Conservation (phyloP, 2,888 invertebrate genomes). For the Metacarcinus magister region DNA sequence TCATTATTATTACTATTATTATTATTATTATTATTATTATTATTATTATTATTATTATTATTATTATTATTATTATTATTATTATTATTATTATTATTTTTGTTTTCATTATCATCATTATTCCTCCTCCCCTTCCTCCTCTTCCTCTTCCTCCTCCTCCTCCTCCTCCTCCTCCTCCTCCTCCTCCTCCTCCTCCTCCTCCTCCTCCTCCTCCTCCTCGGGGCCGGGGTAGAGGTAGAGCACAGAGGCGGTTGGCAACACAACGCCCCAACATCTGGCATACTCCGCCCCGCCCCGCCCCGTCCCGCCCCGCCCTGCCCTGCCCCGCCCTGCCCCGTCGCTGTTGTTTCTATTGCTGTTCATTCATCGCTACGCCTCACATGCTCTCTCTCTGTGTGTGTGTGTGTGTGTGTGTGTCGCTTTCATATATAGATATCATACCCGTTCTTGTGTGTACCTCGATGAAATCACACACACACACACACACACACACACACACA, state of each 20-base stretch:
- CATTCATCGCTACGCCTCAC: background rate
- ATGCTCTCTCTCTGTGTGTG: no score
- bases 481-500: no score
- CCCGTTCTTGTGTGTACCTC: no score
- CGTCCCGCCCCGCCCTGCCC: no score
- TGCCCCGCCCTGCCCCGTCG: no score
- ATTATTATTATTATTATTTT: background rate
- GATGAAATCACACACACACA: no score
- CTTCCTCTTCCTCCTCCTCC: background rate
- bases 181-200: background rate
- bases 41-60: no score
- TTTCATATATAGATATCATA: no score
- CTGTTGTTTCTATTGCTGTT: background rate
- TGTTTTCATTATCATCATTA: background rate
- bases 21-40: no score
- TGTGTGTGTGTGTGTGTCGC: no score
- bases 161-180: background rate
- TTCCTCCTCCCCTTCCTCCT: background rate
- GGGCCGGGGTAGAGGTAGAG: background rate
- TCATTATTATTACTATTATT: no score
- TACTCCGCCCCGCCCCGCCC: background rate
- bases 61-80: no score
- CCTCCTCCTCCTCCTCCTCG: conserved; percentile 5
- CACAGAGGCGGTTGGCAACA: background rate
- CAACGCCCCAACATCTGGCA: background rate